Evolutionary conservation across 2,888 invertebrate genomes (phyloP).

Genomic region (Cataglyphis livida): DNA sequence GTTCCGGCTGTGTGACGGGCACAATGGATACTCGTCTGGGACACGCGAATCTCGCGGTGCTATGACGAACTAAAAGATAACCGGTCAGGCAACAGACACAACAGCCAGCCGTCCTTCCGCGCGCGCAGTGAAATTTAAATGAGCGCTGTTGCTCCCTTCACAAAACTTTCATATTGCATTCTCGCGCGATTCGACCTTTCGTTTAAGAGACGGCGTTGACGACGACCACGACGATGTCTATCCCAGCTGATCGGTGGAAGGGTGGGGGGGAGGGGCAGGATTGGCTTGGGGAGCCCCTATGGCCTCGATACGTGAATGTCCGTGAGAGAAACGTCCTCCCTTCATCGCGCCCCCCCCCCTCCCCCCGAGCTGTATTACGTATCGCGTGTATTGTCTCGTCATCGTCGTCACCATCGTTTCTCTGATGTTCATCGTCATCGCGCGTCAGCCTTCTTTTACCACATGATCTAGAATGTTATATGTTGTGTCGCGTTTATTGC

Average conservation of each 20-base stretch:
- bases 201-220: slow-evolving; percentile 59
- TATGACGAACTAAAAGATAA: neutral
- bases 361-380: slow-evolving; percentile 19
- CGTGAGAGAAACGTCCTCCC: slow-evolving; percentile 67
- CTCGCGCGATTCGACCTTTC: slow-evolving; percentile 73
- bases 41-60: slow-evolving; percentile 34
- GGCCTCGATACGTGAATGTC: slow-evolving; percentile 73
- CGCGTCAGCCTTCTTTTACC: slow-evolving; percentile 18
- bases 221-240: slow-evolving; percentile 30
- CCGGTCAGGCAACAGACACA: neutral
- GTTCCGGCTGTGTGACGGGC: neutral
- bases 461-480: slow-evolving; percentile 9
- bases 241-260: slow-evolving; percentile 15
- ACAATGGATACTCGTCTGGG: slow-evolving; percentile 24
- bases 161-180: slow-evolving; percentile 78
- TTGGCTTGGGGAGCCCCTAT: slow-evolving; percentile 49
- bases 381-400: slow-evolving; percentile 33
- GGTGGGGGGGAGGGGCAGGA: slow-evolving; percentile 10
- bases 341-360: neutral
- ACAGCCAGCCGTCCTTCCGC: slow-evolving; percentile 57
- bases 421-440: slow-evolving; percentile 1
- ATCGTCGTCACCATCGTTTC: slow-evolving; percentile 30
- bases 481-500: neutral
- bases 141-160: slow-evolving; percentile 71
- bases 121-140: slow-evolving; percentile 72